Conservation (phyloP, 2,888 invertebrate genomes). For the Melanargia galathea region DNA sequence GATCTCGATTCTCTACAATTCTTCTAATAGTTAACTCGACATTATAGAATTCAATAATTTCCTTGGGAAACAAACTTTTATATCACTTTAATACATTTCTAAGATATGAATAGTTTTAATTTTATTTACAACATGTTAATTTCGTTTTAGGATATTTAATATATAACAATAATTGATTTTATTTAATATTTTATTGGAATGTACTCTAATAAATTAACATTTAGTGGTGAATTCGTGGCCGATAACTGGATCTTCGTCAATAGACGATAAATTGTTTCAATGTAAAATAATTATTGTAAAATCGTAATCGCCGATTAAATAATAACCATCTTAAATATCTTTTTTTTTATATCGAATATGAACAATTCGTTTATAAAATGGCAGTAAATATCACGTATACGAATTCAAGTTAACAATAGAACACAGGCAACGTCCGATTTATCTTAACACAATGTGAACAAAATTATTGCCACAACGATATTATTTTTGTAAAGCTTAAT, state of each 20-base stretch:
- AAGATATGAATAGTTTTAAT: slow-evolving; percentile 78
- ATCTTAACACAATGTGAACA: slow-evolving; percentile 49
- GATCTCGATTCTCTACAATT: slow-evolving; percentile 58
- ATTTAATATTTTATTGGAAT: slow-evolving; percentile 22
- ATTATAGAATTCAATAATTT: slow-evolving; percentile 76
- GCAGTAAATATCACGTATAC: slow-evolving; percentile 78
- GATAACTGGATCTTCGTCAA: slow-evolving; percentile 38
- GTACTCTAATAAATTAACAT: slow-evolving; percentile 23
- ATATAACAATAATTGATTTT: slow-evolving; percentile 31
- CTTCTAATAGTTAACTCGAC: slow-evolving; percentile 74
- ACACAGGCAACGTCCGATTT: slow-evolving; percentile 52
- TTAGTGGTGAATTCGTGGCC: slow-evolving; percentile 30
- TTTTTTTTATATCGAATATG: slow-evolving; percentile 54
- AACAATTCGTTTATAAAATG: slow-evolving; percentile 65
- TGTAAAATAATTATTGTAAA: slow-evolving; percentile 43
- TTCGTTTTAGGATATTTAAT: slow-evolving; percentile 36
- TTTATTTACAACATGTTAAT: slow-evolving; percentile 62
- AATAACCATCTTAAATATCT: slow-evolving; percentile 44
- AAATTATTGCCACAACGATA: slow-evolving; percentile 67
- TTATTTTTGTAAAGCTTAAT: slow-evolving; percentile 40
- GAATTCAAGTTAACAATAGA: slow-evolving; percentile 60
- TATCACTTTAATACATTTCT: slow-evolving; percentile 76
- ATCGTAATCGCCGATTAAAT: slow-evolving; percentile 40
- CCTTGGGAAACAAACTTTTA: slow-evolving; percentile 74
- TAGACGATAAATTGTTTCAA: slow-evolving; percentile 41